Evolutionary conservation across 1,140 invertebrate species (phyloP), one percentile per base, ranked within the genome.

Genomic region (Ditylenchus dipsaci): DNA sequence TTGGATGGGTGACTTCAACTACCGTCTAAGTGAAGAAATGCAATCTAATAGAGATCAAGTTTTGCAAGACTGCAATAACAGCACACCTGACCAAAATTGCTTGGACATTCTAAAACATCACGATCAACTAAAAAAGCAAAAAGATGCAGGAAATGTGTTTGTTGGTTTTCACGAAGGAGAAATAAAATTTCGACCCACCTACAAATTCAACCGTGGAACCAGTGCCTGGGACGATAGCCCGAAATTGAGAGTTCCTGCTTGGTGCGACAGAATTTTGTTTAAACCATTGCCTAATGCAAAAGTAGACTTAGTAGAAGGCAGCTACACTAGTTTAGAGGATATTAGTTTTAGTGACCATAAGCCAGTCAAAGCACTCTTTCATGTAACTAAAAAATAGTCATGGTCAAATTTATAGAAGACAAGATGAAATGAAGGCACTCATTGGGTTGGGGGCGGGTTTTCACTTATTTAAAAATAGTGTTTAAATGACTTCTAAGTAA

Each of bases 1-100:
- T 84, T 97, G 95, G 95, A 84, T 97, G 74, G 95, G 95, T 27
- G 95, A 97, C 85, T 86, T 98, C 38, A 98, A 98, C 84, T 98
- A 97, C 85, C 88, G 95, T 56, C 90, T 97, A 63, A 90, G 81
- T 57, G 33, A 38, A 38, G 33, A 38, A 5, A 38, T 38, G 33
- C 74, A 74, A 9, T 29, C 62, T 13, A 21, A 49, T 11, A 63
- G 76, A 30, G 67, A 77, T 3, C 66, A 77, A 63, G 70, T 82
- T 43, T 38, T 76, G 38, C 17, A 26, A 45, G 47, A 71, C 57
- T 71, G 78, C 63, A 69, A 11, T 38, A 11, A 38, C 33, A 11
- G 11, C 3, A 38, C 3, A 38, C 3, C 33, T 11, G 3, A 5
- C 33, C 3, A 3, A 38, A 11, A 3, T 5, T 38, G 33, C 11